A percentile compares a stretch with the other conserved stretches of the same genome.
Evolutionary conservation across 2,797 vertebrate species (phyloP).

Genomic region (Antennarius maculatus): DNA sequence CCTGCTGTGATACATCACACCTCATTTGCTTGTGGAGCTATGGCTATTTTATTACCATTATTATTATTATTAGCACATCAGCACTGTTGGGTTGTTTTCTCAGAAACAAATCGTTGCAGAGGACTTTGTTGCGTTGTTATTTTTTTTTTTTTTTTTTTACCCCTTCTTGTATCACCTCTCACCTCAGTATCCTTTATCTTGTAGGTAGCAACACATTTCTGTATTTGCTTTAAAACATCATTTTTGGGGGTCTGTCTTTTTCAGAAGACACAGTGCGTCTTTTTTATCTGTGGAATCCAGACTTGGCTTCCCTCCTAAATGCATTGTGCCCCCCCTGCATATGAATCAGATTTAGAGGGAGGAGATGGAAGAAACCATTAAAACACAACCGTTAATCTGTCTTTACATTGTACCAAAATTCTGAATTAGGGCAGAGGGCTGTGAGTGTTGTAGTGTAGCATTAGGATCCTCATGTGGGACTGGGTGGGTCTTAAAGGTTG

Average conservation of each 20-base stretch:
- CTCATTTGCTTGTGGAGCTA: too few species aligned
- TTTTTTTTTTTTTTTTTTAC: constrained; percentile 11
- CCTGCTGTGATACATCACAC: too few species aligned
- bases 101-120: too few species aligned
- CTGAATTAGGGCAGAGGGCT: constrained; percentile 47
- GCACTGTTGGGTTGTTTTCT: too few species aligned
- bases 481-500: constrained; percentile 44
- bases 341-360: constrained; percentile 30
- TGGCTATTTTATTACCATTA: too few species aligned
- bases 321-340: constrained; percentile 16
- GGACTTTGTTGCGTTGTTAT: too few species aligned
- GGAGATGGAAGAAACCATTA: constrained; percentile 30
- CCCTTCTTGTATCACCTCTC: constrained; percentile 24
- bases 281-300: constrained; percentile 70
- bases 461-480: constrained; percentile 39
- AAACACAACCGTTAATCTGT: constrained; percentile 45
- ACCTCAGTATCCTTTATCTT: constrained; percentile 9
- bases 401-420: constrained; percentile 46
- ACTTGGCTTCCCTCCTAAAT: constrained; percentile 36
- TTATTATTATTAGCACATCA: too few species aligned
- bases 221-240: constrained; percentile 9
- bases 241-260: constrained; percentile 13
- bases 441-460: constrained; percentile 40
- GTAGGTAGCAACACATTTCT: constrained; percentile 1
- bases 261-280: constrained; percentile 25